phyloP scores from a whole-genome alignment of 2,888 invertebrate genomes.

The Crossocerus cetratus region DNA sequence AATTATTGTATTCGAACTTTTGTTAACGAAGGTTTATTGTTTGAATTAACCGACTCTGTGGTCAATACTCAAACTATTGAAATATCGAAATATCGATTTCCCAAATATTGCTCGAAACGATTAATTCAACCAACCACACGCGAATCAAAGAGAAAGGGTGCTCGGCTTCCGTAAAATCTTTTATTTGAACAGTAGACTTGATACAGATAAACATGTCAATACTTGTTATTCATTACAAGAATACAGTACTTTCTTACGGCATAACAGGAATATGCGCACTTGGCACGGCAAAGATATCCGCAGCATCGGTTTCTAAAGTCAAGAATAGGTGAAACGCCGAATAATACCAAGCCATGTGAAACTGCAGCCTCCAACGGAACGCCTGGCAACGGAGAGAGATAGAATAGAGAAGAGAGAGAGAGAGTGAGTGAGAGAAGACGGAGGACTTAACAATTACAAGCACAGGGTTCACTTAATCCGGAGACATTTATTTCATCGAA shows the following conservation, averaged over 20 bases:
- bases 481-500: constrained; percentile 37
- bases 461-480: constrained; percentile 9
- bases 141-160: too few relatives aligned
- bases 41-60: neutral
- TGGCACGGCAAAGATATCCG: neutral
- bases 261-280: neutral
- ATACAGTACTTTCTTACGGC: constrained; percentile 1
- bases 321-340: too few relatives aligned
- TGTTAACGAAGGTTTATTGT: too few relatives aligned
- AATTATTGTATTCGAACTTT: too few relatives aligned
- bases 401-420: too few relatives aligned
- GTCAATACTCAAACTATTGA: neutral
- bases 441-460: neutral
- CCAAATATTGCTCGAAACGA: too few relatives aligned
- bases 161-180: neutral
- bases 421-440: too few relatives aligned
- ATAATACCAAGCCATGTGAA: too few relatives aligned
- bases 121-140: too few relatives aligned
- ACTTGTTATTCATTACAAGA: constrained; percentile 1
- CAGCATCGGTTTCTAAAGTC: neutral
- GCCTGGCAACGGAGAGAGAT: neutral
- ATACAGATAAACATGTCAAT: constrained; percentile 1
- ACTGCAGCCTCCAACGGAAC: too few relatives aligned
- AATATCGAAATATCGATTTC: too few relatives aligned
- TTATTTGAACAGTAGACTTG: neutral